Base-by-base conservation (phyloP, 2,797 vertebrate species). In the Jordanella pulchra region DNA sequence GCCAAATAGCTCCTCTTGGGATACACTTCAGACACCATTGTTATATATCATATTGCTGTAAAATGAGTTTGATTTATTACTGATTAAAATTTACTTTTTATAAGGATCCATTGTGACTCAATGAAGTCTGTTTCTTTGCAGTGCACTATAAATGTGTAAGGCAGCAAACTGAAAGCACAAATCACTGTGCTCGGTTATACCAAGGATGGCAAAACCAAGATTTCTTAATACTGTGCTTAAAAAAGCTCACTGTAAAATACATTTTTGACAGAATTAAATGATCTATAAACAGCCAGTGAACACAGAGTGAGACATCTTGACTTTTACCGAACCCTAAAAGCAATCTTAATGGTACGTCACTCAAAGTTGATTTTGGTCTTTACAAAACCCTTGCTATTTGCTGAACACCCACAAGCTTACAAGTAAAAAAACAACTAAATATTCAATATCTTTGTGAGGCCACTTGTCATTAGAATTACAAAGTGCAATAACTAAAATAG, bases 81-180 rank as follows among this genome's bases (percentile, higher is more conserved):
- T 64, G 48, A 77, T 77, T 72, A 67, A 60, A 70, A 69, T 75
- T 15, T 65, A 71, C 73, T 56, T 21, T 14, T 54, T 72, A 51
- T 70, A 71, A 51, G 28, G 14, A 51, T 75, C 69, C 27, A 64
- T 65, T 78, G 28, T 72, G 35, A 44, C 2, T 65, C 25, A 11
- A 15, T 14, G 63, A 2, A 64, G 60, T 82, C 44, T 67, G 71
- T 68, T 54, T 76, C 58, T 65, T 63, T 28, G 67, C 3, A 54
- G 50, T 50, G 70, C 28, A 54, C 67, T 76, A n/a, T 75, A 50
- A 68, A 47, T 56, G 60, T 65, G 50, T 25, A 76, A 39, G 30
- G 58, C 23, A 71, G 44, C 17, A 58, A 64, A 25, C 17, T 80
- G 15, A 61, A 30, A 73, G 23, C 58, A 69, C 55, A 78, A 63